Conservation (phyloP, 1,140 invertebrate genomes). For the Zeugodacus cucurbitae region DNA sequence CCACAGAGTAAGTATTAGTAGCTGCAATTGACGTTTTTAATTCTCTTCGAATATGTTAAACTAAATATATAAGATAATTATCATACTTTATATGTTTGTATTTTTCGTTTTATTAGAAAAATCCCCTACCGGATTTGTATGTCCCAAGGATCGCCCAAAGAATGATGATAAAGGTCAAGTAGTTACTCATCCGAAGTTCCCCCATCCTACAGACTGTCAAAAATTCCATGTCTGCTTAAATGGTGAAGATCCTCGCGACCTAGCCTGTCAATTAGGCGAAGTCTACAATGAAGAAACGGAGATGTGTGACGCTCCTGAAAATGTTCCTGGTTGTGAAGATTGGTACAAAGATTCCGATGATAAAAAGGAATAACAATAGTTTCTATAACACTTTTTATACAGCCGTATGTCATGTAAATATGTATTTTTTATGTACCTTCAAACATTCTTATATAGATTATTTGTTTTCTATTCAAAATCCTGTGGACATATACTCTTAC, state of each 20-base stretch:
- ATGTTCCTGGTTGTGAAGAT: slow-evolving; percentile 88
- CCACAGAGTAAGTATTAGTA: slow-evolving; percentile 66
- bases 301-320: slow-evolving; percentile 86
- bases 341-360: slow-evolving; percentile 83
- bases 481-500: too few relatives aligned
- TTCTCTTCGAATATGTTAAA: background rate
- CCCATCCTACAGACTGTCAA: slow-evolving; percentile 87
- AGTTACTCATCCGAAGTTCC: slow-evolving; percentile 87
- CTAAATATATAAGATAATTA: background rate
- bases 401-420: background rate
- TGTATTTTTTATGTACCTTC: background rate
- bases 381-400: background rate
- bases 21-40: background rate
- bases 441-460: too few relatives aligned
- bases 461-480: too few relatives aligned
- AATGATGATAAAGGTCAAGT: slow-evolving; percentile 76
- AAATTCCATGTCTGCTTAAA: slow-evolving; percentile 88
- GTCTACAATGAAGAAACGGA: slow-evolving; percentile 87
- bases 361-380: slow-evolving; percentile 54
- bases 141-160: slow-evolving; percentile 75
- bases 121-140: slow-evolving; percentile 83
- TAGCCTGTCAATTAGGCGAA: slow-evolving; percentile 85
- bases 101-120: slow-evolving; percentile 68
- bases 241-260: slow-evolving; percentile 84
- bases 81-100: background rate